These are phyloP conservation scores for Xestia rhomboidea DNA, from an alignment of 2,888 invertebrate genomes.

Conservation along the genomic window DNA sequence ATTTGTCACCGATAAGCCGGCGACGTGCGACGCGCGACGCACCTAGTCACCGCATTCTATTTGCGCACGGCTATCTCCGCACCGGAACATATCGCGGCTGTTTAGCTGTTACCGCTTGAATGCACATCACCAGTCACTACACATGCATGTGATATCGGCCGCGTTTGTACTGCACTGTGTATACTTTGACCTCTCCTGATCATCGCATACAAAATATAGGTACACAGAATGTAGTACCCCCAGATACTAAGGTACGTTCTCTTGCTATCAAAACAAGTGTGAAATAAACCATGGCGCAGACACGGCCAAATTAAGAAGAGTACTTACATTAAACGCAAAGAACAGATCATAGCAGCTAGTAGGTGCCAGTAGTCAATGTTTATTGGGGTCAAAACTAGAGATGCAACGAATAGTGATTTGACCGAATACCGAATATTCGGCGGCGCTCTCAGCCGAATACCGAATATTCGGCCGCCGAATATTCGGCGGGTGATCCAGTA, in stretches of 20 bases:
- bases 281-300: neutral
- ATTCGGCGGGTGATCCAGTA: too few relatives aligned
- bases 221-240: neutral
- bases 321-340: neutral
- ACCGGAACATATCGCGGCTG: neutral
- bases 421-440: too few relatives aligned
- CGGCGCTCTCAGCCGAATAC: too few relatives aligned
- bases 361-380: neutral
- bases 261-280: neutral
- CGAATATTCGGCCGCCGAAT: too few relatives aligned
- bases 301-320: neutral
- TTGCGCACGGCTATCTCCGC: neutral
- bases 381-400: slow-evolving; percentile 7
- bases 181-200: neutral
- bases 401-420: too few relatives aligned
- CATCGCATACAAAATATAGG: neutral
- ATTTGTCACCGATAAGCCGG: too few relatives aligned
- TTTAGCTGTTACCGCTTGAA: neutral
- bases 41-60: neutral
- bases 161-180: neutral
- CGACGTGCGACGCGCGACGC: neutral
- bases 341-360: neutral
- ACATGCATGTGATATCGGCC: neutral
- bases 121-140: neutral
- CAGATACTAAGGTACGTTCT: neutral